These are phyloP conservation scores for Charaxes varanes DNA, from an alignment of 1,140 invertebrate species.

Conservation along the genomic window DNA sequence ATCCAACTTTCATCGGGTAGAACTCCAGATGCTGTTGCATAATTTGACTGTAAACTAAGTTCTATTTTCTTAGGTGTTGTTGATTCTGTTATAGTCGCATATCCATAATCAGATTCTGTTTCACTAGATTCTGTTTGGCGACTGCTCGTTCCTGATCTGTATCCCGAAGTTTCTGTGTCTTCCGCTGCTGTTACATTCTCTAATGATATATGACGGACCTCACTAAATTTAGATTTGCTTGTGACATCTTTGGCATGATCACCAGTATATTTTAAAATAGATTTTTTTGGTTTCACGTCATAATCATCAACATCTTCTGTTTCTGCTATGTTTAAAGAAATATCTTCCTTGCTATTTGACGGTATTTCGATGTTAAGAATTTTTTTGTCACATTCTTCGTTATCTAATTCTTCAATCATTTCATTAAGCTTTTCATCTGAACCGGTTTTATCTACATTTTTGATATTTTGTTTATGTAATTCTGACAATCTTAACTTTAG, in stretches of 20 bases:
- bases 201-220: conserved; percentile 21
- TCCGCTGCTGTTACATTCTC: conserved; percentile 57
- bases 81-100: conserved; percentile 68
- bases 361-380: conserved; percentile 3
- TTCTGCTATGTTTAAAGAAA: conserved; percentile 4
- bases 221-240: conserved; percentile 18
- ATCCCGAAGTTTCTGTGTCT: conserved; percentile 76
- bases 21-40: conserved; percentile 47
- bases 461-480: conserved; percentile 16
- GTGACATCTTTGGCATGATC: conserved; percentile 39
- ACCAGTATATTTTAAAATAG: conserved; percentile 52
- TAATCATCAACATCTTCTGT: conserved; percentile 9
- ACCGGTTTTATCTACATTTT: conserved; percentile 4
- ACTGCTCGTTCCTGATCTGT: conserved; percentile 69
- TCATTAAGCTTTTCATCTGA: conserved; percentile 6
- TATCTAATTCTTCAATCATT: conserved; percentile 1
- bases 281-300: conserved; percentile 43
- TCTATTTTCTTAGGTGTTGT: conserved; percentile 62
- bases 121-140: conserved; percentile 66
- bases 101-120: conserved; percentile 76
- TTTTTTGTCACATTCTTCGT: conserved; percentile 1
- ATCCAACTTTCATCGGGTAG: conserved; percentile 66
- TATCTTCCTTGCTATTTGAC: conserved; percentile 3
- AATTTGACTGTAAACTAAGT: conserved; percentile 49
- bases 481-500: conserved; percentile 30